Percentiles rank a stretch among this genome's conserved stretches.
Conservation (phyloP, 2,113 vertebrate species). For the Pituophis catenifer region DNA sequence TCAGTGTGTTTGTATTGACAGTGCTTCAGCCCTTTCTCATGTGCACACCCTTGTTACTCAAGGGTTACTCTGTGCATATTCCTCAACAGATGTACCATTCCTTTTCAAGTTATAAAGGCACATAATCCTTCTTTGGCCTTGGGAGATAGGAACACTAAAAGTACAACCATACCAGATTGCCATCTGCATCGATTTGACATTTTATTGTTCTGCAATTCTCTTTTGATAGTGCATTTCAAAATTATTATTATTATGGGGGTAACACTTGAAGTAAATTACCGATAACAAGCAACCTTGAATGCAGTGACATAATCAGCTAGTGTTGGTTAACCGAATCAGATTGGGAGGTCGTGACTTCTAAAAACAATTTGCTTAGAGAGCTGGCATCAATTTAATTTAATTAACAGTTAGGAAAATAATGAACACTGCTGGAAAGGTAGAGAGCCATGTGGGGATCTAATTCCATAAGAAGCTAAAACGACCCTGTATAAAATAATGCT, state of each 20-base stretch:
- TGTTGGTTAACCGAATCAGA: neutral
- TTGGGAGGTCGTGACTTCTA: neutral
- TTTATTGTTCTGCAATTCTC: neutral
- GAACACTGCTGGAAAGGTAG: neutral
- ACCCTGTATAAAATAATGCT: neutral
- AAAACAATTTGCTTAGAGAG: neutral
- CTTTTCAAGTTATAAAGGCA: neutral
- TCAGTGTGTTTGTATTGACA: too few relatives aligned
- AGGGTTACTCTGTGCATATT: too few relatives aligned
- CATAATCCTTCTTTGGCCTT: neutral
- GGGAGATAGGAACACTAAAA: neutral
- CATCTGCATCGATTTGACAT: neutral
- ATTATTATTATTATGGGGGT: neutral
- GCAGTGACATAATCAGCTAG: neutral
- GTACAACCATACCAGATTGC: neutral
- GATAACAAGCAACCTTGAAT: neutral
- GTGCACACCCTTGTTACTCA: too few relatives aligned
- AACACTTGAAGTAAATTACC: neutral
- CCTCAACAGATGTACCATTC: neutral
- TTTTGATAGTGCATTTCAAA: neutral
- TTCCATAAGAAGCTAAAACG: neutral
- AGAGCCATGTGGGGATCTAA: neutral
- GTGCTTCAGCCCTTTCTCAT: too few relatives aligned
- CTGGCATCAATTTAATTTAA: neutral
- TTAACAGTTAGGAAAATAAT: neutral